Conservation (phyloP, 2,888 invertebrate species). For the Octodonta nipae region DNA sequence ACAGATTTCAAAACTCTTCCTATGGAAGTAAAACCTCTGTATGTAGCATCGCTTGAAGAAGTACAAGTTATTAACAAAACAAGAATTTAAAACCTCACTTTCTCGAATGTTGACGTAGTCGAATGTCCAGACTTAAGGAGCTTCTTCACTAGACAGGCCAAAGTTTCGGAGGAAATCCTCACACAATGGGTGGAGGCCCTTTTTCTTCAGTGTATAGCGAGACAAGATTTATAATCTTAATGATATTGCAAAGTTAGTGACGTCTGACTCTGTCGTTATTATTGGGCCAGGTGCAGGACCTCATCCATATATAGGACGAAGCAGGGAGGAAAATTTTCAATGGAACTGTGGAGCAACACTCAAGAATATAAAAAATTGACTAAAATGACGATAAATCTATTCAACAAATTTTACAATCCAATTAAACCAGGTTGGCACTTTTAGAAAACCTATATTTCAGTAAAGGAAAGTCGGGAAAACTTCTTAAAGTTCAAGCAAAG, state of each 20-base stretch:
- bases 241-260: constrained; percentile 41
- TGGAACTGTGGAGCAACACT: constrained; percentile 50
- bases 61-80: constrained; percentile 49
- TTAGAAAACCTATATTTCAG: constrained; percentile 67
- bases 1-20: constrained; percentile 20
- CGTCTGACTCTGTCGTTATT: constrained; percentile 46
- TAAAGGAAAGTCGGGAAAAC: constrained; percentile 61
- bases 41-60: constrained; percentile 50
- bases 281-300: constrained; percentile 92
- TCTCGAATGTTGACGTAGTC: constrained; percentile 56
- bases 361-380: constrained; percentile 59
- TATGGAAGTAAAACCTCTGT: constrained; percentile 42
- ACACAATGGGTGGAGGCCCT: constrained; percentile 69
- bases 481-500: constrained; percentile 61
- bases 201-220: constrained; percentile 61
- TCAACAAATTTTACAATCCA: constrained; percentile 48
- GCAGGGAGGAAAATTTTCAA: constrained; percentile 62
- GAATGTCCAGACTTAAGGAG: constrained; percentile 71
- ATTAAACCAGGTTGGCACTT: constrained; percentile 66
- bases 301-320: constrained; percentile 62
- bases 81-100: constrained; percentile 58
- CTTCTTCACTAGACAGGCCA: constrained; percentile 66
- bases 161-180: constrained; percentile 48
- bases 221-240: constrained; percentile 66
- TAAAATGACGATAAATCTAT: constrained; percentile 42